Evolutionary conservation across 2,888 invertebrate species (phyloP).

Genomic region (Nephrotoma guestfalica): DNA sequence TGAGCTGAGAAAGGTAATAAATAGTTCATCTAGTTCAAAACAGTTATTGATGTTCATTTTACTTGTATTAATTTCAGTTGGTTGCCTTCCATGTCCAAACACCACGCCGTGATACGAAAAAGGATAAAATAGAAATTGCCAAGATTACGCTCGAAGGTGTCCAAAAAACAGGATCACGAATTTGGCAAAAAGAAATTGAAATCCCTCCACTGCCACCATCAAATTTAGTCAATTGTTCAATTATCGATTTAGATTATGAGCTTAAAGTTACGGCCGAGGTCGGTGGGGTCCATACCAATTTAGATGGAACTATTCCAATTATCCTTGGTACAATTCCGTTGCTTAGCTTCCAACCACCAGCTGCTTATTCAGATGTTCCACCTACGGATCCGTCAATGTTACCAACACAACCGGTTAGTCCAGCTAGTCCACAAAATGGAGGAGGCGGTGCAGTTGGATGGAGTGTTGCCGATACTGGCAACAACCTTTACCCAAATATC

Average conservation of each 20-base stretch:
- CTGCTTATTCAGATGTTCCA: conserved; percentile 27
- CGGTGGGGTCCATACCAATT: conserved; percentile 48
- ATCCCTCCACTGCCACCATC: conserved; percentile 65
- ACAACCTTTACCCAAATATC: conserved; percentile 35
- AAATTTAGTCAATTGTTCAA: conserved; percentile 56
- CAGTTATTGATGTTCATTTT: not conserved
- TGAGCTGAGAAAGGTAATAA: conserved; percentile 44
- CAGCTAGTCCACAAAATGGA: conserved; percentile 27
- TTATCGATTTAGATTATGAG: conserved; percentile 62
- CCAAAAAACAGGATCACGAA: conserved; percentile 41
- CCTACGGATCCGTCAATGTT: conserved; percentile 28
- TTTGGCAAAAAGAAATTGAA: conserved; percentile 47
- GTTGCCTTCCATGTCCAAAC: conserved; percentile 47
- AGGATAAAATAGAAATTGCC: conserved; percentile 35
- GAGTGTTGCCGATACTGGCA: conserved; percentile 23
- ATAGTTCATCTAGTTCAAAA: conserved; percentile 7
- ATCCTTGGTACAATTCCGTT: conserved; percentile 64
- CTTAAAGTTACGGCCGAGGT: conserved; percentile 44
- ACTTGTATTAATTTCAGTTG: conserved; percentile 17
- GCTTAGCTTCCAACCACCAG: conserved; percentile 34
- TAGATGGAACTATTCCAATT: conserved; percentile 48
- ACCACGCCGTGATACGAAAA: conserved; percentile 43
- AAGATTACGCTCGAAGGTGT: conserved; percentile 53
- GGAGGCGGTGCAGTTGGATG: conserved; percentile 31
- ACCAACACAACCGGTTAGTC: conserved; percentile 32